These are phyloP conservation scores for Galaxias olidus DNA, from an alignment of 2,797 vertebrate species.

Conservation along the genomic window DNA sequence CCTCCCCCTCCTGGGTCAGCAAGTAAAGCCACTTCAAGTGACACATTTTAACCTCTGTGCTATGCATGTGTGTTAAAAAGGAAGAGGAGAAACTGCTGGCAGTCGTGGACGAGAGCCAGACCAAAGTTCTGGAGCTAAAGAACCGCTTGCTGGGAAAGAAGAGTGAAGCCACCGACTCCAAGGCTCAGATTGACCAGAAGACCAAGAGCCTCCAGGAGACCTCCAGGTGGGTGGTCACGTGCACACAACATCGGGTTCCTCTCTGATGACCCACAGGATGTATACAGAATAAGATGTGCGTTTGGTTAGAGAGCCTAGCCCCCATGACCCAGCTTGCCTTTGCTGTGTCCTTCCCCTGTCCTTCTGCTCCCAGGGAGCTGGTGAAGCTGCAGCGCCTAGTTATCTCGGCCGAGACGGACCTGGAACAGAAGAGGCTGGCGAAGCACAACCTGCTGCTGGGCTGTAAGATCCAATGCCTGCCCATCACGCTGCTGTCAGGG, in stretches of 20 bases:
- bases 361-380: conserved; percentile 70
- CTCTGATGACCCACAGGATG: not conserved
- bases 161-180: conserved; percentile 63
- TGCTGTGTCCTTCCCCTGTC: not conserved
- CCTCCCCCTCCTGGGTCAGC: too few species aligned
- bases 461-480: conserved; percentile 86
- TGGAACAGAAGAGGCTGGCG: conserved; percentile 83
- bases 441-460: conserved; percentile 87
- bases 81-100: conserved; percentile 77
- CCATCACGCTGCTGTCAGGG: conserved; percentile 80
- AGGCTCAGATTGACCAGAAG: conserved; percentile 79
- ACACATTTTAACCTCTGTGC: not conserved
- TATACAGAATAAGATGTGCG: not conserved
- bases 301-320: not conserved
- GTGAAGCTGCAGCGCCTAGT: conserved; percentile 81
- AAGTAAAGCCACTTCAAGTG: not conserved
- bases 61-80: conserved; percentile 61
- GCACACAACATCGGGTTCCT: not conserved
- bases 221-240: conserved; percentile 76
- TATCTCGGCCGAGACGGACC: conserved; percentile 69
- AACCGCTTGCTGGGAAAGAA: conserved; percentile 72
- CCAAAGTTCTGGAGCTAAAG: conserved; percentile 72
- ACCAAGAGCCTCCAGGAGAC: conserved; percentile 67
- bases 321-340: not conserved
- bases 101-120: conserved; percentile 73